Evolutionary conservation across 2,113 vertebrate species (phyloP), one percentile per base, ranked within the genome.

Genomic region (Corythoichthys haematopterus): DNA sequence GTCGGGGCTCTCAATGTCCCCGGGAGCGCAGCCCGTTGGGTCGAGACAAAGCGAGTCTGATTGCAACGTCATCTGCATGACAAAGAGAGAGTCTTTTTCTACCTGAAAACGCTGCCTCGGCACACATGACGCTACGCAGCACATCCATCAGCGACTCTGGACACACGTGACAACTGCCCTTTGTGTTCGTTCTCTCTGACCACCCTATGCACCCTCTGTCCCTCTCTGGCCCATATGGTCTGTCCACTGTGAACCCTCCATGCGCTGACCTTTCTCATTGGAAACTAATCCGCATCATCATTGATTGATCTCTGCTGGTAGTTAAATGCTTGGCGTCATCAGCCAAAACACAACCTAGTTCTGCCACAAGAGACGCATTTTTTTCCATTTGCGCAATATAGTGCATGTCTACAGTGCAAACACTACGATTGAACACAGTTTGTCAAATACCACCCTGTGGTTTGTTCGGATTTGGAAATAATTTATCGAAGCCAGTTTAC

Each of bases 21-120:
- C 65, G 79, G 83, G 73, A 91, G 79, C 72, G 55, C 76, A 82
- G 77, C 86, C 85, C 84, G 74, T 82, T 74, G 84, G 80, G 8
- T 73, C 50, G 82, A 88, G 84, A 90, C 88, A 89, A 89, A 90
- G 84, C 68, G 33, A 11, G 77, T 45, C 86, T 91, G 90, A 91
- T 91, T 91, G 80, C 85, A 72, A 80, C 70, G 81, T 87, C 85
- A 89, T 91, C 88, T 91, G 85, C 89, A 90, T 91, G 75, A 90
- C 86, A 91, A 89, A 89, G 72, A 71, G 79, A 83, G 11, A 85
- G 73, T 74, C 65, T 79, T 88, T 82, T 88, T 55, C 82, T 84
- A 92, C 90, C 89, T 91, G 90, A 85, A 82, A 51, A 75, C 72
- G 2, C 69, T 74, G 80, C 78, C 64, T 73, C 59, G 50, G 63